A percentile compares a stretch with the other conserved stretches of the same genome.
These are phyloP conservation scores for Ptychoptera contaminata DNA, from an alignment of 2,888 invertebrate genomes.

Conservation along the genomic window DNA sequence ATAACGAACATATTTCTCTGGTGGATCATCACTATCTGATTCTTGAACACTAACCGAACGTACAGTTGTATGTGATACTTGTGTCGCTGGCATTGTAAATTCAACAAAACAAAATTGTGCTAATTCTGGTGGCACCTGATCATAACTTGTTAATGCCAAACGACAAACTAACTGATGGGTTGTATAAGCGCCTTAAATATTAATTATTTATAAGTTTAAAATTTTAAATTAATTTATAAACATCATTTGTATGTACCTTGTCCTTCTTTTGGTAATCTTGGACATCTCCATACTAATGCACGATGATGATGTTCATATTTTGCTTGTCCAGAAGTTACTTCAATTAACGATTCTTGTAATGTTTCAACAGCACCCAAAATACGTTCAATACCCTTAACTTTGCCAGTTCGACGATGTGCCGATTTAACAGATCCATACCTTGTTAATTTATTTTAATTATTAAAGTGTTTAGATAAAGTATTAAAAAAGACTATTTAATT, in stretches of 20 bases:
- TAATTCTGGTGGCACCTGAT: constrained; percentile 88
- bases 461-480: neutral
- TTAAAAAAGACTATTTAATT: neutral
- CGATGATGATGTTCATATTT: constrained; percentile 98
- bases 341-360: constrained; percentile 80
- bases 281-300: constrained; percentile 96
- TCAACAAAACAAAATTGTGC: constrained; percentile 82
- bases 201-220: neutral
- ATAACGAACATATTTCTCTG: constrained; percentile 96
- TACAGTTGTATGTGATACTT: constrained; percentile 88
- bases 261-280: constrained; percentile 92
- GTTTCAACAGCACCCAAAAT: constrained; percentile 84
- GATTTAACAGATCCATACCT: constrained; percentile 95
- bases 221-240: no score
- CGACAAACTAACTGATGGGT: constrained; percentile 90
- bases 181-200: constrained; percentile 78
- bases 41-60: constrained; percentile 82
- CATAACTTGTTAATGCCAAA: constrained; percentile 91
- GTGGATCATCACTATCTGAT: constrained; percentile 74
- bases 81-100: constrained; percentile 97
- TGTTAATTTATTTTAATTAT: no score
- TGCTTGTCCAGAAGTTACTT: constrained; percentile 90
- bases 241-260: constrained; percentile 62
- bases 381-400: constrained; percentile 83
- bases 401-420: constrained; percentile 72